phyloP scores from a whole-genome alignment of 2,113 vertebrate genomes.

The Ahaetulla prasina region DNA sequence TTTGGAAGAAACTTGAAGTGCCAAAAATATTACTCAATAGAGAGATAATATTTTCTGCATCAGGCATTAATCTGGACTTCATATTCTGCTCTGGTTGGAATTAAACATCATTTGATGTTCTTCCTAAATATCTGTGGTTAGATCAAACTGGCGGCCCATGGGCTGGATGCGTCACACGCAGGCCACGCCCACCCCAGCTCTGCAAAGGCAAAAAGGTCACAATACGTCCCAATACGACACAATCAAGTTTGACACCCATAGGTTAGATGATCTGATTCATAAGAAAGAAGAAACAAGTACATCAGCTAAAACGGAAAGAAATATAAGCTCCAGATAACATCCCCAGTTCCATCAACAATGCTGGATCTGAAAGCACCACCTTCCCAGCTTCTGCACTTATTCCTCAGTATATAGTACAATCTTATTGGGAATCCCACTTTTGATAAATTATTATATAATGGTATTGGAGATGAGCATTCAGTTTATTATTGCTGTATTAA shows the following conservation, averaged over 20 bases:
- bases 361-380: not conserved
- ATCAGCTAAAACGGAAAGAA: not conserved
- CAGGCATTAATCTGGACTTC: not conserved
- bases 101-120: not conserved
- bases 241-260: no score
- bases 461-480: not conserved
- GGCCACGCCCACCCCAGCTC: no score
- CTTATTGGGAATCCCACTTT: not conserved
- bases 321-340: not conserved
- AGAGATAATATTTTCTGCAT: not conserved
- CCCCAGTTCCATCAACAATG: not conserved
- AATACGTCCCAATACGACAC: no score
- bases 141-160: not conserved
- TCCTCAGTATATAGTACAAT: not conserved
- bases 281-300: not conserved
- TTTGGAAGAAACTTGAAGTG: not conserved
- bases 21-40: not conserved
- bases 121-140: not conserved
- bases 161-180: no score
- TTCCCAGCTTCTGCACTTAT: not conserved
- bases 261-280: not conserved
- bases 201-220: no score
- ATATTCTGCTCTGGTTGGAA: not conserved
- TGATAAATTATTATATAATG: not conserved
- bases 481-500: not conserved